Base-by-base conservation (phyloP, 2,888 invertebrate species). In the Xestobium rufovillosum region DNA sequence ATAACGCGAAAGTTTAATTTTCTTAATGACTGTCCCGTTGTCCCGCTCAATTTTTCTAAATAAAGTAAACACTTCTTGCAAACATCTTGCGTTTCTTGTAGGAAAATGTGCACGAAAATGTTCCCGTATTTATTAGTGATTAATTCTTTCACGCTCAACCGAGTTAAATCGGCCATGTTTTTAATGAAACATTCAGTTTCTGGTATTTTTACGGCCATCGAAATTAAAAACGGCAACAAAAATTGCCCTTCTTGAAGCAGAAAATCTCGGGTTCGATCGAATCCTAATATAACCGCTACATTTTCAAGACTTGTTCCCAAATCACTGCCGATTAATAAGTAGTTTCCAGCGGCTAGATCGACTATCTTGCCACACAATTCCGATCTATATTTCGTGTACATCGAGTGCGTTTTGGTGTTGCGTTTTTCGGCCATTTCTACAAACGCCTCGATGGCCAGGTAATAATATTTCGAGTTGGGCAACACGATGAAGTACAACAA, bases 21-120 rank as follows among this genome's bases (percentile, higher is more conserved):
- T 49, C 81, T 75, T 19, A 85, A 67, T 44, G 65, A 67, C 34
- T 73, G 63, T 23, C 78, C 65, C 2, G 70, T 70, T 11, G 64
- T 67, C 11, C 70, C 70, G 0, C 83, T 79, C 34, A 75, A 65
- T 41, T 60, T 69, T 43, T 79, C 76, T 26, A 86, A 72, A 35
- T 79, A 69, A 32, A 68, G 65, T 45, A 79, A 73, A 53, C 80
- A 81, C 45, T 73, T 70, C 27, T 73, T 71, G 6, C 73, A 71
- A 8, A 75, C 65, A 13, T 72, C 71, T 2, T 70, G 67, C 1
- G 68, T 56, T 57, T 81, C 78, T 23, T 76, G 75, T 36, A 86
- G 65, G 55, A 79, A 78, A 2, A 81, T 67, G 44, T 84, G 73
- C 1, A 83, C 73, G 47, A 83, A 86, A 32, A 83, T 77, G 31